Percentiles rank a stretch among this genome's conserved stretches.
Evolutionary conservation across 2,113 vertebrate species (phyloP).

Genomic region (Empidonax alnorum): DNA sequence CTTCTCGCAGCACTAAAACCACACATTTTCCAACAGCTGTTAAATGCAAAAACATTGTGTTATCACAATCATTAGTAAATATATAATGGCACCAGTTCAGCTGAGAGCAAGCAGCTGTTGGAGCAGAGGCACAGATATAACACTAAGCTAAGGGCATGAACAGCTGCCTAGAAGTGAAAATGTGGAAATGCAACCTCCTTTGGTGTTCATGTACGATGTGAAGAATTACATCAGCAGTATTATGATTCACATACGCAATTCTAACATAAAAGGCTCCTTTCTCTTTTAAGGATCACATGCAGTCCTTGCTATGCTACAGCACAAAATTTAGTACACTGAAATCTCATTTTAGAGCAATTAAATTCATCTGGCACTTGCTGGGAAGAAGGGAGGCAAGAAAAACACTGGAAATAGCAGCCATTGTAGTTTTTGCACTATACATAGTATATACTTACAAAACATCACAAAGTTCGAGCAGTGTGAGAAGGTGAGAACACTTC

Average conservation of each 20-base stretch:
- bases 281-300: neutral
- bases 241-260: neutral
- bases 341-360: neutral
- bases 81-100: neutral
- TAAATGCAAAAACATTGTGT: neutral
- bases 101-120: neutral
- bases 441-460: neutral
- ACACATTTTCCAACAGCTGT: neutral
- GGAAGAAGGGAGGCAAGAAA: neutral
- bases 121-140: neutral
- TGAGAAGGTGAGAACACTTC: neutral
- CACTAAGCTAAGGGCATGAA: neutral
- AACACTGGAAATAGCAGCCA: neutral
- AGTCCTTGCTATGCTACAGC: neutral
- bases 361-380: neutral
- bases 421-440: neutral
- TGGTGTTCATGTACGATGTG: accelerated
- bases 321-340: neutral
- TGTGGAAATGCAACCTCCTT: neutral
- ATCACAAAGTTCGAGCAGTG: neutral
- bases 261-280: neutral
- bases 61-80: neutral
- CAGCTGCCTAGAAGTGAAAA: neutral
- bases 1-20: neutral
- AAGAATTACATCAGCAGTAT: neutral